Conservation (phyloP, 2,888 invertebrate genomes). For the Drosophila tanythrix region DNA sequence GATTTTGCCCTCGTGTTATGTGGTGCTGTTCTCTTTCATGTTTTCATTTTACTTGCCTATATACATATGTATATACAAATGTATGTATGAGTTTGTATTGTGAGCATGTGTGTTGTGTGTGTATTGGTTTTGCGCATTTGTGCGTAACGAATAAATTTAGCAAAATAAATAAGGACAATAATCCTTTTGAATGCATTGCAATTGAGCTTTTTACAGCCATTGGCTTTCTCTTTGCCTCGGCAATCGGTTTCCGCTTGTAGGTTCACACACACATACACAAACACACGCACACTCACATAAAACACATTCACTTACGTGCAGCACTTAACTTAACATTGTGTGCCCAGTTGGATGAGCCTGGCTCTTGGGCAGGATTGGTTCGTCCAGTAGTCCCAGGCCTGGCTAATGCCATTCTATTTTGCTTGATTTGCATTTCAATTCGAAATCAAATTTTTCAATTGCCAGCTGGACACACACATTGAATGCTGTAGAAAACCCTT, state of each 20-base stretch:
- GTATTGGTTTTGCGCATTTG: slow-evolving; percentile 70
- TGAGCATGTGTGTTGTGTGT: slow-evolving; percentile 20
- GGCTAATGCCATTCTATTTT: slow-evolving; percentile 68
- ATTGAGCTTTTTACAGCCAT: slow-evolving; percentile 77
- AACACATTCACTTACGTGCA: slow-evolving; percentile 39
- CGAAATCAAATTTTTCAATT: slow-evolving; percentile 80
- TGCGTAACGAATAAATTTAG: slow-evolving; percentile 81
- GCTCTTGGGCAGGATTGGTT: slow-evolving; percentile 46
- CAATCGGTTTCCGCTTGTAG: slow-evolving; percentile 27
- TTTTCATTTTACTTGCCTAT: slow-evolving; percentile 60
- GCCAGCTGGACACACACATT: slow-evolving; percentile 59
- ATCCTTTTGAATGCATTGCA: slow-evolving; percentile 80
- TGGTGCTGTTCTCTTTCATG: slow-evolving; percentile 62
- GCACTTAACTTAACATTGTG: slow-evolving; percentile 66
- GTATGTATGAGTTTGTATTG: slow-evolving; percentile 12
- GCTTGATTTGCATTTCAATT: slow-evolving; percentile 82
- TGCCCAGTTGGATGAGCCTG: slow-evolving; percentile 49
- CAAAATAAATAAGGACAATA: slow-evolving; percentile 81
- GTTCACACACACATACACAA: slow-evolving; percentile 13
- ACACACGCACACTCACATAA: slow-evolving; percentile 12
- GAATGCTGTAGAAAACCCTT: slow-evolving; percentile 10
- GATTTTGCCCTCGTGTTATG: slow-evolving; percentile 61
- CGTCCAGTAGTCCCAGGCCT: slow-evolving; percentile 34
- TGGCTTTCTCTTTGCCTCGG: slow-evolving; percentile 41
- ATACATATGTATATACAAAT: background rate